Percentiles rank a stretch among this genome's conserved stretches.
Evolutionary conservation across 2,888 invertebrate genomes (phyloP).

Genomic region (Rhabditoides inermis): DNA sequence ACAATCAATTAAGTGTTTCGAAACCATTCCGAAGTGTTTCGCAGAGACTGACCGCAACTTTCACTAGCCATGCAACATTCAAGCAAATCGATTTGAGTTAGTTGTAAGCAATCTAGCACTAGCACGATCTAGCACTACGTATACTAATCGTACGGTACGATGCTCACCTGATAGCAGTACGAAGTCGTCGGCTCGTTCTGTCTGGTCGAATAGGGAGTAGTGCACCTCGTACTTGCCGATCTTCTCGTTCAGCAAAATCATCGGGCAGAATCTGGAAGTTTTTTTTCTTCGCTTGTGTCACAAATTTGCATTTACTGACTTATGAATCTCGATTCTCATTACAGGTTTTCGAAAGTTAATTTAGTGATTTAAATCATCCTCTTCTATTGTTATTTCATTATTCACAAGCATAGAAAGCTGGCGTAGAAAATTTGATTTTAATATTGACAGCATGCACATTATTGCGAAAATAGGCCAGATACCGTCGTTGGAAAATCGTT

Average conservation of each 20-base stretch:
- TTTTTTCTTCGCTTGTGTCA: neutral
- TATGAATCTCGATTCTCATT: neutral
- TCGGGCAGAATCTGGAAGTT: constrained; percentile 41
- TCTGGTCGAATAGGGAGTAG: constrained; percentile 30
- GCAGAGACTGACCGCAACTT: too few species aligned
- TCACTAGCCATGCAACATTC: too few species aligned
- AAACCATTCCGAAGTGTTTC: too few species aligned
- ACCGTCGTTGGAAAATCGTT: too few species aligned
- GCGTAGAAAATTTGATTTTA: too few species aligned
- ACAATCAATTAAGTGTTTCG: too few species aligned
- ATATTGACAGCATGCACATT: neutral
- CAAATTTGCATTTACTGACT: neutral
- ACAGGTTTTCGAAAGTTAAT: neutral
- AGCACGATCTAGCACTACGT: too few species aligned
- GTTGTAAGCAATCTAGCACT: too few species aligned
- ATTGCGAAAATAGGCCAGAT: neutral
- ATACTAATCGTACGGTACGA: too few species aligned
- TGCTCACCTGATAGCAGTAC: too few species aligned
- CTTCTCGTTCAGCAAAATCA: constrained; percentile 42
- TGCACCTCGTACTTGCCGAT: constrained; percentile 40
- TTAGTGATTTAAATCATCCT: neutral
- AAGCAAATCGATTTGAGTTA: too few species aligned
- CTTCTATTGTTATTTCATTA: neutral
- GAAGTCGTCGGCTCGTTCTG: too few species aligned
- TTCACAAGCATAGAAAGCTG: neutral